Evolutionary conservation across 1,140 invertebrate species (phyloP).

Genomic region (Leptinotarsa undecemlineata): DNA sequence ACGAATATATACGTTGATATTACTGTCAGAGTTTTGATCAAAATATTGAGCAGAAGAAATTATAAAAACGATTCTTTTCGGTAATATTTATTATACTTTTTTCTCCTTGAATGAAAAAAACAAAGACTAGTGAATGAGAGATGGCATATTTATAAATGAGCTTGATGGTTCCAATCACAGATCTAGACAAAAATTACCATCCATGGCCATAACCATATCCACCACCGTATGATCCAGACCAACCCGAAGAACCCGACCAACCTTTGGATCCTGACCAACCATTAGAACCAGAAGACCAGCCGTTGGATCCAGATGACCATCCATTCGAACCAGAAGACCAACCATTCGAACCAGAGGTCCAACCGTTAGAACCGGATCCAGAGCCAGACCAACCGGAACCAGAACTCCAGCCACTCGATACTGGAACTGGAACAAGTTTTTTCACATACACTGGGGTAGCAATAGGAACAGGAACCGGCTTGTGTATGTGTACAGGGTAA

Average conservation of each 20-base stretch:
- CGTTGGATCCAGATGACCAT: background rate
- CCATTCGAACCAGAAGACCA: slow-evolving; percentile 11
- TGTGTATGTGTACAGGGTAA: slow-evolving; percentile 35
- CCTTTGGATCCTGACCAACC: slow-evolving; percentile 20
- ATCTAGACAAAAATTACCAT: background rate
- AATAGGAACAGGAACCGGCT: slow-evolving; percentile 35
- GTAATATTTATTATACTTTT: background rate
- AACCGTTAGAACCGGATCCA: slow-evolving; percentile 16
- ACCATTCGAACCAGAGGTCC: background rate
- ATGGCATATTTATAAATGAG: slow-evolving; percentile 4
- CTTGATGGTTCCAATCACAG: background rate
- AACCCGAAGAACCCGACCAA: slow-evolving; percentile 15
- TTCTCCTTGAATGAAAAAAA: background rate
- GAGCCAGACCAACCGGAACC: background rate
- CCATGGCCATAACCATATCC: background rate
- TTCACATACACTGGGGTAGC: slow-evolving; percentile 36
- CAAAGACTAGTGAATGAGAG: background rate
- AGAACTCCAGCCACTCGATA: slow-evolving; percentile 20
- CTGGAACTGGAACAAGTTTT: slow-evolving; percentile 31
- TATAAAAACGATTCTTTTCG: no score
- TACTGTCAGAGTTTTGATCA: no score
- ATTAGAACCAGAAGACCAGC: slow-evolving; percentile 4
- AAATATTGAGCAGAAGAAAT: no score
- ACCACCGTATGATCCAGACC: slow-evolving; percentile 13
- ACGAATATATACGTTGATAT: no score